Evolutionary conservation across 2,888 invertebrate genomes (phyloP).

Genomic region (Cinara cedri): DNA sequence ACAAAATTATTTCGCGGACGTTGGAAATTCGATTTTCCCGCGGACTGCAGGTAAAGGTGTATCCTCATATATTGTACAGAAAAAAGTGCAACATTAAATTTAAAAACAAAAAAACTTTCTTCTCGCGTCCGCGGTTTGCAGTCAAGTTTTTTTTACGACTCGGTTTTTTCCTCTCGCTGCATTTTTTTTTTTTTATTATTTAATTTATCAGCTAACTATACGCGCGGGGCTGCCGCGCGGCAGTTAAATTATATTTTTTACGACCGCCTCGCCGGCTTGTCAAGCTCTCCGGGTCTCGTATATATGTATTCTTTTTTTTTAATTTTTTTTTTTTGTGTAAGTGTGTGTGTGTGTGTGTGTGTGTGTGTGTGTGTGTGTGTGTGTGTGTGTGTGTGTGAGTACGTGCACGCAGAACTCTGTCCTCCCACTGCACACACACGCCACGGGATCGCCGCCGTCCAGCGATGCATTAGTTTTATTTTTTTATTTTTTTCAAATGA

Average conservation of each 20-base stretch:
- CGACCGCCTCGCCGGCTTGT: slow-evolving; percentile 51
- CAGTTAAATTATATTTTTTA: slow-evolving; percentile 56
- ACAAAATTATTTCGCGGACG: too few relatives aligned
- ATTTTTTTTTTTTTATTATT: slow-evolving; percentile 58
- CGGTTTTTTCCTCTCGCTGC: neutral
- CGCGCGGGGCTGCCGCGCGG: slow-evolving; percentile 1
- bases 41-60: neutral
- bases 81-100: slow-evolving; percentile 14
- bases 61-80: too few relatives aligned
- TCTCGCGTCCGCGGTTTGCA: slow-evolving; percentile 47
- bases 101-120: slow-evolving; percentile 41
- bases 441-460: slow-evolving; percentile 21
- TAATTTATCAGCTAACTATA: slow-evolving; percentile 55
- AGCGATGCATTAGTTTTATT: slow-evolving; percentile 35
- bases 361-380: neutral
- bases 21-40: slow-evolving; percentile 16
- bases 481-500: slow-evolving; percentile 24
- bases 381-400: neutral
- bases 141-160: slow-evolving; percentile 45
- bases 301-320: neutral
- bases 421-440: slow-evolving; percentile 41
- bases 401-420: slow-evolving; percentile 6
- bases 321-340: neutral
- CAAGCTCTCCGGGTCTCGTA: slow-evolving; percentile 40
- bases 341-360: neutral